Evolutionary conservation across 2,113 vertebrate genomes (phyloP), one percentile per base, ranked within the genome.

Genomic region (Lophochroa leadbeateri): DNA sequence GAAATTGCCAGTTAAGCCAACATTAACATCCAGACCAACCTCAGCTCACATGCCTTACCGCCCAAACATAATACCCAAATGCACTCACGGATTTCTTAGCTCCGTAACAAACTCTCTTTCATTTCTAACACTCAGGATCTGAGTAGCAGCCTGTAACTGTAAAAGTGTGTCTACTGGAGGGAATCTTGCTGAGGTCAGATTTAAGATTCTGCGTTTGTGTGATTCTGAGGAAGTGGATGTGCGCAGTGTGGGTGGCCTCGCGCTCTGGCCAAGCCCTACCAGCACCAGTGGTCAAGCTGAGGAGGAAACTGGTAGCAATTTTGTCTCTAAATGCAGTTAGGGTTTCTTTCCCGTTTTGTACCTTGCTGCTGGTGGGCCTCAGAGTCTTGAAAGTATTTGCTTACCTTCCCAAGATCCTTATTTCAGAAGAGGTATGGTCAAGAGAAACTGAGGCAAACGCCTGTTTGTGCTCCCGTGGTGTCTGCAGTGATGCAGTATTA

Each of bases 1-100:
- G 92, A 81, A 96, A 96, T 96, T 93, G 96, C 94, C 95, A 91
- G 95, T 96, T 92, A 96, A 97, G 91, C 94, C 96, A 97, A 95
- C 92, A 93, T 96, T 96, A 96, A 96, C 95, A 97, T 95, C 76
- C 93, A 92, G 90, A 35, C 88, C 95, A 90, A 94, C 86, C 91
- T 97, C 90, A 93, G 10, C 94, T 96, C 80, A 9, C 87, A 90
- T 94, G 96, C 95, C 87, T 97, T 96, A 37, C 92, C 50, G 74
- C 90, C 89, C 93, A 94, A 96, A 93, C 82, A 90, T 92, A 97
- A 93, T 96, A 94, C 91, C 83, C 96, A 79, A 72, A 39, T 6
- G 81, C 91, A 75, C 82, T 86, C 55, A 41, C 24, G 79, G 91
- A 29, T 94, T 95, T 80, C 88, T 90, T 20, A 90, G 94, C 86